phyloP scores from a whole-genome alignment of 2,888 invertebrate genomes.

The Griposia aprilina region DNA sequence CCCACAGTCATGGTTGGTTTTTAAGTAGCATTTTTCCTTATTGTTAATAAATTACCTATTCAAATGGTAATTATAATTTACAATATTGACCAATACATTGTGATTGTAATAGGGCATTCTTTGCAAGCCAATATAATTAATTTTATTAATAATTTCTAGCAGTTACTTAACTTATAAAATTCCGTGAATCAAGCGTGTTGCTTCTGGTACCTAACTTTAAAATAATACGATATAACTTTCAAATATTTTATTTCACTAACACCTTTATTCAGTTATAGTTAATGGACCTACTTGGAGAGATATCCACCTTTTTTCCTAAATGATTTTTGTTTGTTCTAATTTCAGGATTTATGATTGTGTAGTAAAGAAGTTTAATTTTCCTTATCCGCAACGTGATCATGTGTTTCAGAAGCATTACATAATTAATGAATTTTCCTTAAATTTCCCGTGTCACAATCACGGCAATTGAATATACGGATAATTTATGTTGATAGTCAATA shows the following conservation, averaged over 20 bases:
- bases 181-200: slow-evolving; percentile 17
- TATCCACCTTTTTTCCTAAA: not conserved
- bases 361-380: not conserved
- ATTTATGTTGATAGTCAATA: not conserved
- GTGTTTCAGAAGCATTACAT: slow-evolving; percentile 3
- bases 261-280: not conserved
- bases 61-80: not conserved
- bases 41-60: not conserved
- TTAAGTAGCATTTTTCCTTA: not conserved
- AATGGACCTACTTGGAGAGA: not conserved
- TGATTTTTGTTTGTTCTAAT: not conserved
- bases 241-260: slow-evolving; percentile 15
- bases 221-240: slow-evolving; percentile 10
- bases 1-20: not conserved
- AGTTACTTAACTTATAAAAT: not conserved
- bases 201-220: not conserved
- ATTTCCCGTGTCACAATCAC: too few species aligned
- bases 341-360: not conserved
- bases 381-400: not conserved
- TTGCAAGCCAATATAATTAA: not conserved
- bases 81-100: not conserved
- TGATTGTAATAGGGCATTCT: not conserved
- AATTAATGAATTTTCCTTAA: not conserved
- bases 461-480: not conserved
- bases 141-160: not conserved